phyloP scores from a whole-genome alignment of 2,797 vertebrate species.

The Halcyon leucocephala region DNA sequence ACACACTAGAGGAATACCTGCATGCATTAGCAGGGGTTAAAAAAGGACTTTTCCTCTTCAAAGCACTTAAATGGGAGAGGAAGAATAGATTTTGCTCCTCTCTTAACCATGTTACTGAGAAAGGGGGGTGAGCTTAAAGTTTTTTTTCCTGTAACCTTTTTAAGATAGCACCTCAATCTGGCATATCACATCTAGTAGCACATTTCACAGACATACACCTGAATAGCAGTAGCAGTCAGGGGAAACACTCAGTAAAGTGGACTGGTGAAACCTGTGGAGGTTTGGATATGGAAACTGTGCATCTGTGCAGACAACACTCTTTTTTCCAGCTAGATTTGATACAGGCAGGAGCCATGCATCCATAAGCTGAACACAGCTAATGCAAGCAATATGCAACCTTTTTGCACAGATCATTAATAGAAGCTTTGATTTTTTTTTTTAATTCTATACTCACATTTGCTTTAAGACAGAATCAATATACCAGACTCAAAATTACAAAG shows the following conservation, averaged over 20 bases:
- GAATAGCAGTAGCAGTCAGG: background rate
- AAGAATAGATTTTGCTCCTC: background rate
- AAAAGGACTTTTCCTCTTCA: background rate
- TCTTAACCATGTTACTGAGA: background rate
- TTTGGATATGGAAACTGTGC: background rate
- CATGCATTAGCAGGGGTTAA: background rate
- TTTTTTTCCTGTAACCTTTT: background rate
- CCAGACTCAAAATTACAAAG: background rate
- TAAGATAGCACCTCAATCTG: background rate
- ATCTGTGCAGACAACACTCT: background rate
- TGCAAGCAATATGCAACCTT: background rate
- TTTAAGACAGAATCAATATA: background rate
- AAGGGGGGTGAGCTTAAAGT: background rate
- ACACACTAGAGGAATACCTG: background rate
- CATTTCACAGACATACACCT: background rate
- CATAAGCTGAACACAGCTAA: background rate
- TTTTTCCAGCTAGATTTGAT: background rate
- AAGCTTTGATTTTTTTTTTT: background rate
- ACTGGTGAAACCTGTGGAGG: background rate
- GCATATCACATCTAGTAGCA: fast-evolving
- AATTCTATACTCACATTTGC: background rate
- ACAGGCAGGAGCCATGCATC: background rate
- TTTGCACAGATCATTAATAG: background rate
- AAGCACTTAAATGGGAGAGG: background rate
- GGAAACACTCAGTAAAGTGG: background rate